Conservation (phyloP, 2,797 vertebrate genomes). For the Acanthurus lineatus region DNA sequence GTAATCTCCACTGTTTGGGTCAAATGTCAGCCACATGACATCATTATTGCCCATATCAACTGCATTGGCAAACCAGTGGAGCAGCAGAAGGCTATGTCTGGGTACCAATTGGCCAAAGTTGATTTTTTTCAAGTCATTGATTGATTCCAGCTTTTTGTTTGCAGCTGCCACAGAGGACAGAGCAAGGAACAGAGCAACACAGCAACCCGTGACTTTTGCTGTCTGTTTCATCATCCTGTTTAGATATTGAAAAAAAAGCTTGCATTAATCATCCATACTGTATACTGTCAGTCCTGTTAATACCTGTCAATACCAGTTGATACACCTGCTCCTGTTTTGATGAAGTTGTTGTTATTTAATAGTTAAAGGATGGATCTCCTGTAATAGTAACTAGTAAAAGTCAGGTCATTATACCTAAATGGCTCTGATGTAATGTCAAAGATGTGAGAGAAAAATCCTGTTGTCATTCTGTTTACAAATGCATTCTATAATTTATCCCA, state of each 20-base stretch:
- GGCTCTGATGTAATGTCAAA: too few relatives aligned
- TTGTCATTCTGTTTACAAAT: too few relatives aligned
- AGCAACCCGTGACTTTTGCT: slow-evolving; percentile 11
- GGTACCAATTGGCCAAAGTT: slow-evolving; percentile 60
- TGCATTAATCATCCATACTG: too few relatives aligned
- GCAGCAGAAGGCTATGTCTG: slow-evolving; percentile 68
- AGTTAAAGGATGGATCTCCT: too few relatives aligned
- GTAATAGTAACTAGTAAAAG: too few relatives aligned
- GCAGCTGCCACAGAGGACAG: slow-evolving; percentile 55
- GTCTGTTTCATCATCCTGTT: slow-evolving; percentile 57
- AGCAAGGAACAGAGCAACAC: slow-evolving; percentile 40
- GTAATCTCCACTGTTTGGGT: slow-evolving; percentile 60
- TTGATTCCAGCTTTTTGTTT: slow-evolving; percentile 38
- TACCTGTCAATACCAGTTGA: too few relatives aligned
- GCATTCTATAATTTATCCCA: too few relatives aligned
- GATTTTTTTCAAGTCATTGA: slow-evolving; percentile 62
- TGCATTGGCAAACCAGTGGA: slow-evolving; percentile 76
- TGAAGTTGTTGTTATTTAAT: too few relatives aligned
- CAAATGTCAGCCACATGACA: slow-evolving; percentile 69
- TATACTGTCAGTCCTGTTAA: too few relatives aligned
- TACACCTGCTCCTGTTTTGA: too few relatives aligned
- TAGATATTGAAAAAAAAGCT: slow-evolving; percentile 8
- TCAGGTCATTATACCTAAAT: too few relatives aligned
- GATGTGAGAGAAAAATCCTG: too few relatives aligned
- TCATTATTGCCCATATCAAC: slow-evolving; percentile 52